These are phyloP conservation scores for Rhabdornis inornatus DNA, from an alignment of 2,113 vertebrate genomes.

Conservation along the genomic window DNA sequence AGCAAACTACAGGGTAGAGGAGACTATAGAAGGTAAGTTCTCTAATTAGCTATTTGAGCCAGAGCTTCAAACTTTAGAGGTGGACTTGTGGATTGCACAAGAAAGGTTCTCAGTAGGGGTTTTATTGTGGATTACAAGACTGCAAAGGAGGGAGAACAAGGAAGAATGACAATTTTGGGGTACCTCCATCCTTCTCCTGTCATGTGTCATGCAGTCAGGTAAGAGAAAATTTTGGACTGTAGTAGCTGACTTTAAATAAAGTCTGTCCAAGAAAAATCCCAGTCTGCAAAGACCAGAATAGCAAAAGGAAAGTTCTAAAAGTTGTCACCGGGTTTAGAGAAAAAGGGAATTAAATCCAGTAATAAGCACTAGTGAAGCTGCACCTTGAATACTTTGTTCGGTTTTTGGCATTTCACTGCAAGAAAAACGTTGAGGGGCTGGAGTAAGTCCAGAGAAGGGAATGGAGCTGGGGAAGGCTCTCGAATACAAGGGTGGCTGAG, in stretches of 20 bases:
- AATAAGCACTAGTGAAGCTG: neutral
- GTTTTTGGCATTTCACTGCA: neutral
- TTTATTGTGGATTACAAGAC: neutral
- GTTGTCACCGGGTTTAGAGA: neutral
- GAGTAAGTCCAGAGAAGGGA: neutral
- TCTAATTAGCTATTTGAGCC: conserved; percentile 26
- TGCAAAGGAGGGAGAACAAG: neutral
- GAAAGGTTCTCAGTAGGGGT: neutral
- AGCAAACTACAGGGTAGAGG: neutral
- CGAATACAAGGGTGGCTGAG: neutral
- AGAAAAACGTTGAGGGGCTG: neutral
- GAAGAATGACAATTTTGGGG: neutral
- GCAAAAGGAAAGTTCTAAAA: neutral
- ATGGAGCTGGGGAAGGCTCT: neutral
- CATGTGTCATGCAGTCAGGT: neutral
- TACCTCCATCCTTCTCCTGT: neutral
- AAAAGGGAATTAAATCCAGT: neutral
- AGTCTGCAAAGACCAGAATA: neutral
- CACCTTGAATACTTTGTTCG: neutral
- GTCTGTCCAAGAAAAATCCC: neutral
- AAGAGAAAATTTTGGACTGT: neutral
- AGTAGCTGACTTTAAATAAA: neutral
- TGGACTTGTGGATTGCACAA: neutral
- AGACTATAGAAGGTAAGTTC: neutral
- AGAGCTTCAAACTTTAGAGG: neutral